phyloP scores from a whole-genome alignment of 2,888 invertebrate species.

The Deroplatys truncata region DNA sequence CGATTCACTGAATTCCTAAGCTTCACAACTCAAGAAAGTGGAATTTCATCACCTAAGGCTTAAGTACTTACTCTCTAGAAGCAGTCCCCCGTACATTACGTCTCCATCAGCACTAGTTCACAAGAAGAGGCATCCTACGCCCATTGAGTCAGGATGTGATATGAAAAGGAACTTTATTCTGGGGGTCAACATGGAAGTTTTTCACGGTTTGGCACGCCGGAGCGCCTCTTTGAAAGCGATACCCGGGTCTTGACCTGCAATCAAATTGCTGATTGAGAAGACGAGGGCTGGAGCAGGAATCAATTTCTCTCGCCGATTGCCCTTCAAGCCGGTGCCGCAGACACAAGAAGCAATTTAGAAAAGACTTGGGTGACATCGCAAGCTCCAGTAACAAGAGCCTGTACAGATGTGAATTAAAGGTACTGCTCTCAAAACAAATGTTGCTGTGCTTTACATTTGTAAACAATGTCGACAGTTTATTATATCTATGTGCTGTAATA shows the following conservation, averaged over 20 bases:
- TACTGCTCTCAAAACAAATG: too few species aligned
- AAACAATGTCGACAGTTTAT: too few species aligned
- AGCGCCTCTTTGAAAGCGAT: background rate
- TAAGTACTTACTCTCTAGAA: background rate
- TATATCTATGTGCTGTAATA: too few species aligned
- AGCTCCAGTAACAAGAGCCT: too few species aligned
- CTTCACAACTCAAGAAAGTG: background rate
- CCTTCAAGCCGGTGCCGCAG: background rate
- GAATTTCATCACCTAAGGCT: background rate
- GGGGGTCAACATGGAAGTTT: background rate
- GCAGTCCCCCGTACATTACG: background rate
- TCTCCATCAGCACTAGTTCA: too few species aligned
- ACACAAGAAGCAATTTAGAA: background rate
- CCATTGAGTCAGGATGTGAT: background rate
- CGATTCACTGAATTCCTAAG: background rate
- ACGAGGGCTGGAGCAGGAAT: background rate
- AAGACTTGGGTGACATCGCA: background rate
- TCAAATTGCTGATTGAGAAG: background rate
- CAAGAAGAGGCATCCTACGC: too few species aligned
- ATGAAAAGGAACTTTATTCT: background rate
- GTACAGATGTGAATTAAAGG: too few species aligned
- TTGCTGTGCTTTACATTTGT: too few species aligned
- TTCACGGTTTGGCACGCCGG: background rate
- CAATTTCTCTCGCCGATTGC: background rate
- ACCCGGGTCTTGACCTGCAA: background rate